A percentile compares a stretch with the other conserved stretches of the same genome.
Evolutionary conservation across 2,888 invertebrate genomes (phyloP).

Genomic region (Tetranychus truncatus): DNA sequence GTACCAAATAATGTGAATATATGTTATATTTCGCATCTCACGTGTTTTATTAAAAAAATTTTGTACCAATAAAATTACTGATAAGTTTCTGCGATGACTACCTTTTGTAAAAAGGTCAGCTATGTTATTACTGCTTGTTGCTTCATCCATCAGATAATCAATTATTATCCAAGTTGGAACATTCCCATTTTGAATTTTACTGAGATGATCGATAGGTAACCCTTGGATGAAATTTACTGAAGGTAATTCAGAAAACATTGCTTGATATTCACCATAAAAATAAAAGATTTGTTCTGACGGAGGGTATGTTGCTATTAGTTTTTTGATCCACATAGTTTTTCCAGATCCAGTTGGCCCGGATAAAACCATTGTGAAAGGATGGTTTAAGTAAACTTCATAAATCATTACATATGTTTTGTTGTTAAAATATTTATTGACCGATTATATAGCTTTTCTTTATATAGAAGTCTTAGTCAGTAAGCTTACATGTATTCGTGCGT

Average conservation of each 20-base stretch:
- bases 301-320: not conserved
- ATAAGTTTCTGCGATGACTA: constrained; percentile 6
- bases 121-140: not conserved
- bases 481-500: too few species aligned
- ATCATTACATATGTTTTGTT: not conserved
- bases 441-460: too few species aligned
- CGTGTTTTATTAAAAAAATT: too few species aligned
- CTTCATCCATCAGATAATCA: not conserved
- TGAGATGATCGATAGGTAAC: not conserved
- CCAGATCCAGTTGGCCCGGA: not conserved
- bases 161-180: not conserved
- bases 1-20: too few species aligned
- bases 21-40: too few species aligned
- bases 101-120: not conserved
- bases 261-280: constrained; percentile 4
- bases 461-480: too few species aligned
- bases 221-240: not conserved
- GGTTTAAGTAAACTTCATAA: not conserved
- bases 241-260: not conserved
- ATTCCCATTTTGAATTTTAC: not conserved
- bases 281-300: not conserved
- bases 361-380: not conserved
- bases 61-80: too few species aligned
- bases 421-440: too few species aligned
- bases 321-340: not conserved